phyloP scores from a whole-genome alignment of 2,797 vertebrate genomes.

The Microcaecilia unicolor region DNA sequence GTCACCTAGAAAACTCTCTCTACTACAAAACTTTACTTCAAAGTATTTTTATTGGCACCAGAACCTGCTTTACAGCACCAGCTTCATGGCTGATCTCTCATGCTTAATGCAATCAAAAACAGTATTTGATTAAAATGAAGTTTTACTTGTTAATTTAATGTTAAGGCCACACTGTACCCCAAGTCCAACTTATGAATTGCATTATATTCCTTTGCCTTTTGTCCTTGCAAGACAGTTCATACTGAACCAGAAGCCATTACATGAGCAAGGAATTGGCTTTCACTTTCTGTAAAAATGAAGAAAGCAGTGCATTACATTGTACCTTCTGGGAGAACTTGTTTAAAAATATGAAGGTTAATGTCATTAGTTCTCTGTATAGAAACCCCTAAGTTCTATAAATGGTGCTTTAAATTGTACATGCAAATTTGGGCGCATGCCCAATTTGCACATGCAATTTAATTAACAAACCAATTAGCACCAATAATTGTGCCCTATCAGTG shows the following conservation, averaged over 20 bases:
- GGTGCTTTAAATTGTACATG: too few species aligned
- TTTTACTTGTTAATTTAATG: conserved; percentile 22
- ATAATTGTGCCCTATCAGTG: too few species aligned
- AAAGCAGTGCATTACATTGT: conserved; percentile 32
- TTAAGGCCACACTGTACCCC: conserved; percentile 53
- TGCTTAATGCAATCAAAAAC: conserved; percentile 47
- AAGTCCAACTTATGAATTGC: conserved; percentile 63
- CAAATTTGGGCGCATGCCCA: too few species aligned
- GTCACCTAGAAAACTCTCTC: conserved; percentile 38
- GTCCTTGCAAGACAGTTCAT: conserved; percentile 28
- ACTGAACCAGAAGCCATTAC: conserved; percentile 8
- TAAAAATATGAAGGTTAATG: conserved; percentile 52
- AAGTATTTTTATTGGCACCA: conserved; percentile 43
- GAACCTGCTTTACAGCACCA: conserved; percentile 52
- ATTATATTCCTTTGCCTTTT: conserved; percentile 38
- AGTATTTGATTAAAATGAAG: conserved; percentile 40
- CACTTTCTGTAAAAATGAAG: conserved; percentile 32
- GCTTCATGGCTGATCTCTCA: conserved; percentile 43
- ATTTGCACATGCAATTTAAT: too few species aligned
- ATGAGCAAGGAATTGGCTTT: conserved; percentile 16
- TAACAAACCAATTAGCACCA: too few species aligned
- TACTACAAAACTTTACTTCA: conserved; percentile 39
- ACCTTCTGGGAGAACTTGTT: conserved; percentile 51
- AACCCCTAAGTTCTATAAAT: too few species aligned
- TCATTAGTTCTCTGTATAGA: conserved; percentile 62